These are phyloP conservation scores for Podotricha telesiphe DNA, from an alignment of 2,888 invertebrate genomes.

Conservation along the genomic window DNA sequence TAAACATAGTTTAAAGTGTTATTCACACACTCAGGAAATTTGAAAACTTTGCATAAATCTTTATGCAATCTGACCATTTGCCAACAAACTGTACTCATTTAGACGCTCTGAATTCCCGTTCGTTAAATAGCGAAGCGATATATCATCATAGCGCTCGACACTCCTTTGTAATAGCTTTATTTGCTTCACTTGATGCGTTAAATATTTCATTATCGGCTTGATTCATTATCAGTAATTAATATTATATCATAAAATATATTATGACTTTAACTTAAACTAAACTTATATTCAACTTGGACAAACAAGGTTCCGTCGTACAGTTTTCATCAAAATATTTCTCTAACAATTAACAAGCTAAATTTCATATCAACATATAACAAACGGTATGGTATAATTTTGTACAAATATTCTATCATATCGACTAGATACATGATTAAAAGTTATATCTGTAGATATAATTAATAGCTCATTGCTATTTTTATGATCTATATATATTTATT, in stretches of 20 bases:
- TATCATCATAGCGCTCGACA: slow-evolving; percentile 9
- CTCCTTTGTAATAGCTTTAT: slow-evolving; percentile 9
- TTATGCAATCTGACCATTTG: not conserved
- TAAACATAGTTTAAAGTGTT: not conserved
- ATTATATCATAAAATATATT: not conserved
- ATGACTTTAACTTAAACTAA: not conserved
- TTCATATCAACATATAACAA: no score
- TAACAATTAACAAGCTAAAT: no score
- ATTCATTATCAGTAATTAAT: not conserved
- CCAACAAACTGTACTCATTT: slow-evolving; percentile 2
- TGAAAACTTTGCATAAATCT: not conserved
- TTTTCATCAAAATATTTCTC: no score
- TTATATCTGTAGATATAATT: no score
- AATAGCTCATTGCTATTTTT: no score
- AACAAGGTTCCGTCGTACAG: no score
- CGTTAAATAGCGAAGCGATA: not conserved
- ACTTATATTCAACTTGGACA: no score
- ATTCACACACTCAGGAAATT: no score
- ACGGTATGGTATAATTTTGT: no score
- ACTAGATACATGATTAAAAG: no score
- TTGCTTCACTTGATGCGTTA: not conserved
- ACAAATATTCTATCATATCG: no score
- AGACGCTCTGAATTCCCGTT: not conserved
- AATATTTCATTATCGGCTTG: not conserved
- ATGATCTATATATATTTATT: no score